These are phyloP conservation scores for Lycophotia porphyrea DNA, from an alignment of 2,888 invertebrate species.

Conservation along the genomic window DNA sequence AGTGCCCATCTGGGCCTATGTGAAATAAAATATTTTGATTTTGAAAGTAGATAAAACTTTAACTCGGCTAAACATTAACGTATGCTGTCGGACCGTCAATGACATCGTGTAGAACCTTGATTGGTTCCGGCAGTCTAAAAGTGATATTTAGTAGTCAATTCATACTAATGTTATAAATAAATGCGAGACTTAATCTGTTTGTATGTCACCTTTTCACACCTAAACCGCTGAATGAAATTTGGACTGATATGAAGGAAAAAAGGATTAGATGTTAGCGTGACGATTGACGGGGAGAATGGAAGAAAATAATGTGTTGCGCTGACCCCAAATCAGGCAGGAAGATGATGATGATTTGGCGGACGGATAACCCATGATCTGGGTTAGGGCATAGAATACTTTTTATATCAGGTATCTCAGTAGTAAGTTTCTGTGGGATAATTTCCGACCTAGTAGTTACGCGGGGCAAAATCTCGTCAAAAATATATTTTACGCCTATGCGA, in stretches of 20 bases:
- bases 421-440: background rate
- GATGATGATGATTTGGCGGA: background rate
- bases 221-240: background rate
- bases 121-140: slow-evolving; percentile 43
- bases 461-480: background rate
- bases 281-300: too few relatives aligned
- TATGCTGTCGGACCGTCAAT: slow-evolving; percentile 24
- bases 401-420: background rate
- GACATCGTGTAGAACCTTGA: slow-evolving; percentile 56
- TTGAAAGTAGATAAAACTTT: background rate
- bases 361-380: background rate
- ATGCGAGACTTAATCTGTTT: background rate
- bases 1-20: too few relatives aligned
- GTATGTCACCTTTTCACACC: background rate
- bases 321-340: too few relatives aligned
- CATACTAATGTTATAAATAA: background rate
- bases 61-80: slow-evolving; percentile 2
- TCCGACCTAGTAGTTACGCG: background rate
- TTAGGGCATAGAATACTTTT: background rate
- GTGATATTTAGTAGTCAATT: slow-evolving; percentile 44
- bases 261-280: too few relatives aligned
- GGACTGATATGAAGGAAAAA: too few relatives aligned
- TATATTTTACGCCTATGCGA: background rate
- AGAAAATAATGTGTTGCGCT: too few relatives aligned
- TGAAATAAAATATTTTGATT: too few relatives aligned